phyloP scores from a whole-genome alignment of 2,797 vertebrate genomes.

The Eulemur albifrons region DNA sequence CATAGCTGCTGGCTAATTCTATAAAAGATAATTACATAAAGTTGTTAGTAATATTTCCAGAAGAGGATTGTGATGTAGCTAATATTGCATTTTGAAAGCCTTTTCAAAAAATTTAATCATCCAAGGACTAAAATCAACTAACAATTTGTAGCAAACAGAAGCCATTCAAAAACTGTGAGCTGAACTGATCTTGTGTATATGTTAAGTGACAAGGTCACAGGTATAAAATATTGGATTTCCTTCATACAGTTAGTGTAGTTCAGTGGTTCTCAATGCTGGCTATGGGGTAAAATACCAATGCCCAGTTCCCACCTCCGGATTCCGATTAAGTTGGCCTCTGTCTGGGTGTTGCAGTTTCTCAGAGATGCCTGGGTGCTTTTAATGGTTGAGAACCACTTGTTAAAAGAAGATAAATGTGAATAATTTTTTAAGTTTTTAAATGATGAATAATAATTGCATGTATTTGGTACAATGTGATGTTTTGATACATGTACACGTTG shows the following conservation, averaged over 20 bases:
- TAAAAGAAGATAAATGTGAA: slow-evolving; percentile 21
- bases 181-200: neutral
- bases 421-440: neutral
- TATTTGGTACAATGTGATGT: neutral
- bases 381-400: neutral
- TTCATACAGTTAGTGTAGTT: neutral
- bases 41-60: slow-evolving; percentile 27
- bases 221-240: neutral
- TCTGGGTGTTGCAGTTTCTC: neutral
- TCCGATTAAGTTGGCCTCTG: neutral
- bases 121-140: slow-evolving; percentile 7
- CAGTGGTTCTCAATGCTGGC: neutral
- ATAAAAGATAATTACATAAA: slow-evolving; percentile 20
- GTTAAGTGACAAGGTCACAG: neutral
- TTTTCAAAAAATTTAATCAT: neutral
- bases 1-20: slow-evolving; percentile 2
- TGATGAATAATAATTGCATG: neutral
- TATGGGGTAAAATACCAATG: neutral
- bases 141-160: slow-evolving; percentile 33
- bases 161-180: neutral
- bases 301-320: neutral
- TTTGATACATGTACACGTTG: neutral
- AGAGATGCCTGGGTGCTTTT: slow-evolving; percentile 11
- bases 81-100: neutral
- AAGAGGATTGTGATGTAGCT: slow-evolving; percentile 6